phyloP scores from a whole-genome alignment of 1,140 invertebrate species.

The Vanessa tameamea region DNA sequence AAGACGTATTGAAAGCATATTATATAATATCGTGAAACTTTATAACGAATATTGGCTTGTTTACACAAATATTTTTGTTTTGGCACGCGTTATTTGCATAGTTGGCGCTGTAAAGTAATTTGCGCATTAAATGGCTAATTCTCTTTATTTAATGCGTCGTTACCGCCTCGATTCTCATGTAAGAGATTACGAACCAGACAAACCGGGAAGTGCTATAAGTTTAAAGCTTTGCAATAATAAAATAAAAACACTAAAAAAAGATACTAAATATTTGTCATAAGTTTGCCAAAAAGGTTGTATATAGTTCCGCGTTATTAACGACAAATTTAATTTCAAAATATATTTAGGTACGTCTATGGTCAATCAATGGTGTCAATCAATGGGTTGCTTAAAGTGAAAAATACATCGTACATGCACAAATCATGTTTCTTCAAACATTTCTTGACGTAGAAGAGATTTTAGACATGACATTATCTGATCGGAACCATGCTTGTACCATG shows the following conservation, averaged over 20 bases:
- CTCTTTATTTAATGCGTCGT: slow-evolving; percentile 19
- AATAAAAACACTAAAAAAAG: background rate
- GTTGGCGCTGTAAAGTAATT: slow-evolving; percentile 16
- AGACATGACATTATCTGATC: slow-evolving; percentile 5
- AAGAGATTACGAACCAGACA: background rate
- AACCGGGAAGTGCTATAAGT: background rate
- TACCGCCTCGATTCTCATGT: slow-evolving; percentile 7
- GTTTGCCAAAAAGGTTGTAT: no score
- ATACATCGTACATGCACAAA: background rate
- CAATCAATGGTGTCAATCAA: slow-evolving; percentile 1
- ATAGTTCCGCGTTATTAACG: no score
- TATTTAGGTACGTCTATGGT: no score
- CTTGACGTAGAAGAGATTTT: background rate
- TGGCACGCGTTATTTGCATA: slow-evolving; percentile 15
- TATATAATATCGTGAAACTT: background rate
- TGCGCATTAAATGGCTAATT: slow-evolving; percentile 20
- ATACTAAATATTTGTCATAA: no score
- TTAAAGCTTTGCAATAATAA: background rate
- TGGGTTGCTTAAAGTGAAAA: background rate
- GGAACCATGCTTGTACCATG: background rate
- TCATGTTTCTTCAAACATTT: background rate
- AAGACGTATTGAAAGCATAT: background rate
- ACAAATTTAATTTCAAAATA: no score
- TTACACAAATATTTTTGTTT: slow-evolving; percentile 8
- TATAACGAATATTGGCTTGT: background rate